A percentile compares a stretch with the other conserved stretches of the same genome.
Conservation (phyloP, 2,113 vertebrate genomes). For the Brachypodius melanocephalos region DNA sequence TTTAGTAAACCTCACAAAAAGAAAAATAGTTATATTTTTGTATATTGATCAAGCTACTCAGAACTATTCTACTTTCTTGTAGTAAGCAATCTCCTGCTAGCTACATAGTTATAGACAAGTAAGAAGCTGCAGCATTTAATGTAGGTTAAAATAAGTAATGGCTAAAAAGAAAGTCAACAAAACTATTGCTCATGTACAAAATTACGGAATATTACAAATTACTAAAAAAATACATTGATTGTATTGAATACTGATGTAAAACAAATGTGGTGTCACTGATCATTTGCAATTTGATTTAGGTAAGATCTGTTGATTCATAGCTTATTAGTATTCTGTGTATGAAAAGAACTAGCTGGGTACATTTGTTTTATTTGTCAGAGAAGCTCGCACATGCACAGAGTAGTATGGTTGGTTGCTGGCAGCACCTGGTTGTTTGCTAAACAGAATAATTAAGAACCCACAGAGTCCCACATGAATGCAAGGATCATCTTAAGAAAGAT, state of each 20-base stretch:
- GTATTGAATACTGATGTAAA: neutral
- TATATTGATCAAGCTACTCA: neutral
- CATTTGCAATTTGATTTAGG: neutral
- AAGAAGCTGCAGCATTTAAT: neutral
- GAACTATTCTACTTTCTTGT: neutral
- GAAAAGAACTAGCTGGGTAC: neutral
- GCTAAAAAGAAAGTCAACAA: neutral
- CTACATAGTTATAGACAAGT: neutral
- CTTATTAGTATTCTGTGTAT: neutral
- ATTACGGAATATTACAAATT: neutral
- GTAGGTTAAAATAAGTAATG: neutral
- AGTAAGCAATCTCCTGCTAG: neutral
- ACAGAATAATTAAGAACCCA: neutral
- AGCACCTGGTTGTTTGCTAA: neutral
- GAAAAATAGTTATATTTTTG: neutral
- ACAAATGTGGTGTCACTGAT: neutral
- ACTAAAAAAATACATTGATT: neutral
- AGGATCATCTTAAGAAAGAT: neutral
- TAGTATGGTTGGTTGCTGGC: neutral
- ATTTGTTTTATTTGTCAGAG: constrained; percentile 1
- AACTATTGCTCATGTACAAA: neutral
- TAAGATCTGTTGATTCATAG: neutral
- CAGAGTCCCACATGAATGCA: neutral
- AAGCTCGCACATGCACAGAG: neutral
- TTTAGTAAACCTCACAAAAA: neutral